Percentiles rank a stretch among this genome's conserved stretches.
phyloP scores from a whole-genome alignment of 2,888 invertebrate genomes.

The Ptilodon capucinus region DNA sequence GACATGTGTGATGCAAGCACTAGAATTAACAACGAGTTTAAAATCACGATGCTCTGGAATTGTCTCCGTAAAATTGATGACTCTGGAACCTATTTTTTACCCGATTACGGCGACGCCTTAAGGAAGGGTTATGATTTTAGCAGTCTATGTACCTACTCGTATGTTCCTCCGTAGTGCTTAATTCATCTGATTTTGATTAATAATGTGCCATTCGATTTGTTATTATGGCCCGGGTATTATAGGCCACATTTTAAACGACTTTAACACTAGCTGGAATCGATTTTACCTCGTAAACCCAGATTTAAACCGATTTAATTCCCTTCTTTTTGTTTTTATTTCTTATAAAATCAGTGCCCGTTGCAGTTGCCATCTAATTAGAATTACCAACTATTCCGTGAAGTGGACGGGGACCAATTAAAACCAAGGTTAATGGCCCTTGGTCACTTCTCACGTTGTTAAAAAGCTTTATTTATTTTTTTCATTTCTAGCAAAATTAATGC shows the following conservation, averaged over 20 bases:
- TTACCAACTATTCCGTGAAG: slow-evolving; percentile 30
- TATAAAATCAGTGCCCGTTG: slow-evolving; percentile 2
- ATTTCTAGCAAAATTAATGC: slow-evolving; percentile 49
- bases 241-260: no score
- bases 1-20: background rate
- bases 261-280: no score
- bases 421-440: slow-evolving; percentile 44
- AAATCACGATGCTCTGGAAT: background rate
- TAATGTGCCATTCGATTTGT: no score
- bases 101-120: no score
- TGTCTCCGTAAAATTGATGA: background rate
- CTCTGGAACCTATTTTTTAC: no score
- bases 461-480: slow-evolving; percentile 36
- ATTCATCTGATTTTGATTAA: no score
- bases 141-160: no score
- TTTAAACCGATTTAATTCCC: no score
- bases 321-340: slow-evolving; percentile 2
- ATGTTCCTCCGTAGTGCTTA: no score
- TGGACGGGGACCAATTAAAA: slow-evolving; percentile 31
- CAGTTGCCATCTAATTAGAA: slow-evolving; percentile 26
- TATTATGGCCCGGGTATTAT: no score
- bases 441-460: slow-evolving; percentile 36
- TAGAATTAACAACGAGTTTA: background rate
- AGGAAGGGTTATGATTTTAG: no score
- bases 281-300: no score